Evolutionary conservation across 2,797 vertebrate species (phyloP).

Genomic region (Sebastes nivosus): DNA sequence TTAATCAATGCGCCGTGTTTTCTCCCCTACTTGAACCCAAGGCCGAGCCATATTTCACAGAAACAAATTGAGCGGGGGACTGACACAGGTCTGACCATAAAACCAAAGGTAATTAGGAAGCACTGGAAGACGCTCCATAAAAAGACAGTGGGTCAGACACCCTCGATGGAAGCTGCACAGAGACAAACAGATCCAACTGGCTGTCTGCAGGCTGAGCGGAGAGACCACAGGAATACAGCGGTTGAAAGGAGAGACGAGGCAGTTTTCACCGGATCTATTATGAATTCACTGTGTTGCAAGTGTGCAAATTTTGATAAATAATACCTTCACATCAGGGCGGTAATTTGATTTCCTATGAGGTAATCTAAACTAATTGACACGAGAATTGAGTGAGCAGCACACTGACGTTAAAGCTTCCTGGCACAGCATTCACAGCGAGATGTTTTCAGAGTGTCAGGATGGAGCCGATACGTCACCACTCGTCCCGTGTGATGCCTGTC

Average conservation of each 20-base stretch:
- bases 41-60: slow-evolving; percentile 81
- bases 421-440: slow-evolving; percentile 37
- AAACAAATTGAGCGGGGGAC: slow-evolving; percentile 75
- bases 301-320: slow-evolving; percentile 71
- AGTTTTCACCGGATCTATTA: slow-evolving; percentile 40
- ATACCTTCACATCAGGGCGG: slow-evolving; percentile 58
- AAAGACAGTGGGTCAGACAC: slow-evolving; percentile 69
- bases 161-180: slow-evolving; percentile 46
- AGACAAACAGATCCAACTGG: slow-evolving; percentile 29
- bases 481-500: slow-evolving; percentile 29
- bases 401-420: slow-evolving; percentile 53
- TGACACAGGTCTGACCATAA: slow-evolving; percentile 76
- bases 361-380: slow-evolving; percentile 74
- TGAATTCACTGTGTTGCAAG: slow-evolving; percentile 57
- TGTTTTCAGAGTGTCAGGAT: slow-evolving; percentile 19
- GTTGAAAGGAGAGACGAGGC: slow-evolving; percentile 23
- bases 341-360: slow-evolving; percentile 72
- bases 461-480: slow-evolving; percentile 36
- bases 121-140: slow-evolving; percentile 69
- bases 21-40: slow-evolving; percentile 80
- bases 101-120: slow-evolving; percentile 82
- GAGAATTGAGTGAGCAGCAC: slow-evolving; percentile 50
- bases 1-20: slow-evolving; percentile 81
- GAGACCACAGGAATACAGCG: slow-evolving; percentile 31
- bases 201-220: slow-evolving; percentile 19